These are phyloP conservation scores for Pararge aegeria DNA, from an alignment of 1,140 invertebrate species.

Conservation along the genomic window DNA sequence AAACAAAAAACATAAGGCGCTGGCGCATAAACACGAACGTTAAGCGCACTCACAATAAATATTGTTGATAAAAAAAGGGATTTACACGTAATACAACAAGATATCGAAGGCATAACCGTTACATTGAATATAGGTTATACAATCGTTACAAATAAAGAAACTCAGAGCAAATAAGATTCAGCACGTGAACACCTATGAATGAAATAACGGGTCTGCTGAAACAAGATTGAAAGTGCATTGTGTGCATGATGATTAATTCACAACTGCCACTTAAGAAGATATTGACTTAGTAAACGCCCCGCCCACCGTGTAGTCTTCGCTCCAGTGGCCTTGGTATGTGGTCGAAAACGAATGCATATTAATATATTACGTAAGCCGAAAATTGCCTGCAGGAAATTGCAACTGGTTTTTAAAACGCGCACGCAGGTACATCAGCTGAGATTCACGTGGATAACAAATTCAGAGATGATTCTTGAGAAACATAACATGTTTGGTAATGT, in stretches of 20 bases:
- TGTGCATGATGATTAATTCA: slow-evolving; percentile 63
- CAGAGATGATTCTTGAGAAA: slow-evolving; percentile 34
- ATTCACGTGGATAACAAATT: slow-evolving; percentile 43
- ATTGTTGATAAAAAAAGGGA: slow-evolving; percentile 59
- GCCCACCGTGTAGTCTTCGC: slow-evolving; percentile 51
- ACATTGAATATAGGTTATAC: slow-evolving; percentile 39
- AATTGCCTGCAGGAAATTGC: slow-evolving; percentile 62
- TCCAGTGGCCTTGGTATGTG: slow-evolving; percentile 53
- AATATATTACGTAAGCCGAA: slow-evolving; percentile 58
- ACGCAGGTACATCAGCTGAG: slow-evolving; percentile 45
- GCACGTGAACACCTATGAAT: slow-evolving; percentile 44
- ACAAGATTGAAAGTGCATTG: slow-evolving; percentile 71
- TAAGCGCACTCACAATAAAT: slow-evolving; percentile 67
- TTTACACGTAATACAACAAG: slow-evolving; percentile 55
- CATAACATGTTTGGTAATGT: slow-evolving; percentile 16
- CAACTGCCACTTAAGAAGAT: slow-evolving; percentile 64
- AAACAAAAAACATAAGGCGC: slow-evolving; percentile 52
- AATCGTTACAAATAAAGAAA: slow-evolving; percentile 22
- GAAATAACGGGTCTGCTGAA: slow-evolving; percentile 49
- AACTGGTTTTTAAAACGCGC: slow-evolving; percentile 60
- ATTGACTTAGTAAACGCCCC: slow-evolving; percentile 59
- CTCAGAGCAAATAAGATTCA: slow-evolving; percentile 13
- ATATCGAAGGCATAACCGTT: slow-evolving; percentile 49
- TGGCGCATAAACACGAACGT: slow-evolving; percentile 56
- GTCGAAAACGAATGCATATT: slow-evolving; percentile 61